phyloP scores from a whole-genome alignment of 2,113 vertebrate genomes.

The Stegostoma tigrinum region DNA sequence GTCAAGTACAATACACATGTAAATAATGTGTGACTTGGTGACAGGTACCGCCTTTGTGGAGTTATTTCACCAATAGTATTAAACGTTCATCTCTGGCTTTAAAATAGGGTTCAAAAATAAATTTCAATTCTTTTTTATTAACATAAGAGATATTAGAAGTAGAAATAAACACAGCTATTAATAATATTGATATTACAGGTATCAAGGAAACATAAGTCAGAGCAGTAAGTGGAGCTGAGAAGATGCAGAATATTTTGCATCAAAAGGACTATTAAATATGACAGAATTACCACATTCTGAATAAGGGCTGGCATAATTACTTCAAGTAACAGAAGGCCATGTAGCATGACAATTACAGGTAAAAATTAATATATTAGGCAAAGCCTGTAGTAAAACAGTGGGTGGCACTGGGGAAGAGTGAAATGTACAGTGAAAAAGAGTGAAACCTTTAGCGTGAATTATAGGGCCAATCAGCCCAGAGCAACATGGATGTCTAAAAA shows the following conservation, averaged over 20 bases:
- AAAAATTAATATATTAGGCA: background rate
- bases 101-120: background rate
- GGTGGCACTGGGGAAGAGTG: too few relatives aligned
- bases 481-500: too few relatives aligned
- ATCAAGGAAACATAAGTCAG: background rate
- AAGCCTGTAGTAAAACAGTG: too few relatives aligned
- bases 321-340: background rate
- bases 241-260: background rate
- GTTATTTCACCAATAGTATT: background rate
- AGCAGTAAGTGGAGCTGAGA: background rate
- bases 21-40: too few relatives aligned
- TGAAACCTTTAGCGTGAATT: too few relatives aligned
- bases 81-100: background rate
- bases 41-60: too few relatives aligned
- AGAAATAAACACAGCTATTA: background rate
- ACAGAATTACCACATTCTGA: background rate
- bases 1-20: too few relatives aligned
- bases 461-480: too few relatives aligned
- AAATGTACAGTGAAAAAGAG: too few relatives aligned
- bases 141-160: background rate
- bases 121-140: background rate
- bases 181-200: background rate
- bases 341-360: background rate
- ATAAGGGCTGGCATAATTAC: background rate
- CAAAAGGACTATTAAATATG: background rate